Evolutionary conservation across 2,797 vertebrate genomes (phyloP).

Genomic region (Clangula hyemalis): DNA sequence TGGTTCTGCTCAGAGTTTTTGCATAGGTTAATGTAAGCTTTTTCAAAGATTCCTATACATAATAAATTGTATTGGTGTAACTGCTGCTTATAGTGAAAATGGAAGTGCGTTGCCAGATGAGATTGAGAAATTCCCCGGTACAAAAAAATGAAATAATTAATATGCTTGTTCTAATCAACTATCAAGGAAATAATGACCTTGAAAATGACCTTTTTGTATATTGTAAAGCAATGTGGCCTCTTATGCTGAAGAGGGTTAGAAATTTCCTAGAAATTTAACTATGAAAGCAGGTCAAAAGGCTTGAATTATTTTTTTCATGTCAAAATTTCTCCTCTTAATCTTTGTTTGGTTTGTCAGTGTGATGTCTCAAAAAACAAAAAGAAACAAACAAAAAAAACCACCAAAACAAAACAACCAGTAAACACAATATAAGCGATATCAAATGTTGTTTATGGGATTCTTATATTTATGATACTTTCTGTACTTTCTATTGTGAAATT

Average conservation of each 20-base stretch:
- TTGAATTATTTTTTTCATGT: conserved; percentile 36
- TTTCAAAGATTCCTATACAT: neutral
- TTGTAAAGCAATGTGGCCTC: neutral
- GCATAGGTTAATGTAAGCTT: neutral
- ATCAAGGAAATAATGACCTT: neutral
- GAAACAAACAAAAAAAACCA: too few relatives aligned
- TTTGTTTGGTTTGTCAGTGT: conserved; percentile 41
- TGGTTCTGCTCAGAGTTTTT: conserved; percentile 22
- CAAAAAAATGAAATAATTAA: neutral
- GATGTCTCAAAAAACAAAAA: neutral
- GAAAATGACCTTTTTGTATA: neutral
- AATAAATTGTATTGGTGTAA: conserved; percentile 1
- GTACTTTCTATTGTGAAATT: neutral
- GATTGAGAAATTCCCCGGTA: conserved; percentile 1
- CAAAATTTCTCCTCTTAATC: conserved; percentile 43
- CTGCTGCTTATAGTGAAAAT: conserved; percentile 15
- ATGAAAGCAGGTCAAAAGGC: conserved; percentile 30
- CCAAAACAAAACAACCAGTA: neutral
- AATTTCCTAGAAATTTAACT: conserved; percentile 41
- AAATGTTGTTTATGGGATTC: neutral
- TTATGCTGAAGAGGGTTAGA: neutral
- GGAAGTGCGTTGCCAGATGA: neutral
- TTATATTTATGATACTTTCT: neutral
- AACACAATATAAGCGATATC: neutral
- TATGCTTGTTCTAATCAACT: neutral